phyloP scores from a whole-genome alignment of 2,888 invertebrate genomes.

The Hirtodrosophila histrioides region DNA sequence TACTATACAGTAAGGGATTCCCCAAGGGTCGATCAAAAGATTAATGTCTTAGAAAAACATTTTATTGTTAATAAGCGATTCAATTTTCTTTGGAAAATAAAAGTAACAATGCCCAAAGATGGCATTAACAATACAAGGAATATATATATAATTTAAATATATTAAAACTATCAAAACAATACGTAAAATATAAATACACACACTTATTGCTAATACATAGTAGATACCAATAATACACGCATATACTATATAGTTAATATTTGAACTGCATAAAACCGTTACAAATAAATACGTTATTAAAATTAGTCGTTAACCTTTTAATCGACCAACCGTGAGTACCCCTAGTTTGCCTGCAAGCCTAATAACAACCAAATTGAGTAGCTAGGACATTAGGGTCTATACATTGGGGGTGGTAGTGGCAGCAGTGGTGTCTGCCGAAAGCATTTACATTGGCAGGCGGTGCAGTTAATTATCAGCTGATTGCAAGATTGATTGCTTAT shows the following conservation, averaged over 20 bases:
- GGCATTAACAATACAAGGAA: background rate
- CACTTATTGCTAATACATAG: too few relatives aligned
- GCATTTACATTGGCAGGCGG: constrained; percentile 13
- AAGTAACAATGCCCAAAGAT: constrained; percentile 2
- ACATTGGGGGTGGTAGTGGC: constrained; percentile 30
- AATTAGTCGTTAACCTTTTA: constrained; percentile 3
- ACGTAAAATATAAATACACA: too few relatives aligned
- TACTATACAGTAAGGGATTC: constrained; percentile 23
- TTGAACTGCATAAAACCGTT: too few relatives aligned
- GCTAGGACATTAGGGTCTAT: constrained; percentile 27
- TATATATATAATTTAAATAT: too few relatives aligned
- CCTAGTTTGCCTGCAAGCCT: constrained; percentile 28
- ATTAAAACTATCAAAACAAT: background rate
- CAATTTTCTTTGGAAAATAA: constrained; percentile 4
- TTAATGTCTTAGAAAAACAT: constrained; percentile 2
- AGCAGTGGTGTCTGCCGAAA: constrained; percentile 9
- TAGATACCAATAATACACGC: too few relatives aligned
- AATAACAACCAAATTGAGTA: constrained; percentile 44
- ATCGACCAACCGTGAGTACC: constrained; percentile 21
- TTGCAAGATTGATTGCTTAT: constrained; percentile 10
- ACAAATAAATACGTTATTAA: background rate
- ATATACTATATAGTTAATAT: too few relatives aligned
- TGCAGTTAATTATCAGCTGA: constrained; percentile 20
- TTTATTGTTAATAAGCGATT: constrained; percentile 3
- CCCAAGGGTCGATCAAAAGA: constrained; percentile 12